A percentile compares a stretch with the other conserved stretches of the same genome.
Conservation (phyloP, 2,797 vertebrate genomes). For the Clarias pachynema region DNA sequence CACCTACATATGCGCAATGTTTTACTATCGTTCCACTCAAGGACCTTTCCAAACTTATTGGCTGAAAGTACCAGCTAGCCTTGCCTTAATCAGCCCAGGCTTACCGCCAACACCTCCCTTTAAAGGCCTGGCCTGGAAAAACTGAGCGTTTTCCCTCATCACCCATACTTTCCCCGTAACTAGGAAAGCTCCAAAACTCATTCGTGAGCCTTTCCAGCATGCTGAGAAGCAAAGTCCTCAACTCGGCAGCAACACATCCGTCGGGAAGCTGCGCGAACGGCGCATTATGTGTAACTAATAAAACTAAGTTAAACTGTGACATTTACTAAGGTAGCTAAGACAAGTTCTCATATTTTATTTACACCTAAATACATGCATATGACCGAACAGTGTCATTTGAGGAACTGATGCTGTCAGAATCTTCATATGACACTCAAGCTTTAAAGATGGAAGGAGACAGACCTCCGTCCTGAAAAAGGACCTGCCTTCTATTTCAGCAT, state of each 20-base stretch:
- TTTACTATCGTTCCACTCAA: background rate
- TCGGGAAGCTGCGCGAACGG: background rate
- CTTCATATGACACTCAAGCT: constrained; percentile 41
- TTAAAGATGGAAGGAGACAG: constrained; percentile 38
- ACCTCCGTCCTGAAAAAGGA: constrained; percentile 49
- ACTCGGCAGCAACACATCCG: constrained; percentile 20
- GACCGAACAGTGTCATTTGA: constrained; percentile 37
- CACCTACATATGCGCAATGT: background rate
- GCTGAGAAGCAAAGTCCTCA: constrained; percentile 4
- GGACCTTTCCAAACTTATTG: constrained; percentile 17
- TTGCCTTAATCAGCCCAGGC: constrained; percentile 40
- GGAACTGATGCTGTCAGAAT: constrained; percentile 31
- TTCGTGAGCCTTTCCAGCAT: constrained; percentile 25
- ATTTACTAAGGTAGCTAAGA: constrained; percentile 17
- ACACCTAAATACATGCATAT: constrained; percentile 42
- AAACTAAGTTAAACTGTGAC: constrained; percentile 17
- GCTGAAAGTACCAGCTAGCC: constrained; percentile 32
- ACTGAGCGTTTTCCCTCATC: constrained; percentile 36
- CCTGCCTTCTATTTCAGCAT: constrained; percentile 54
- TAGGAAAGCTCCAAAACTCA: background rate
- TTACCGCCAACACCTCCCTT: constrained; percentile 42
- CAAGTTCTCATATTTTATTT: constrained; percentile 50
- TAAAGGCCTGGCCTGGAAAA: constrained; percentile 56
- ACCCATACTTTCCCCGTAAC: constrained; percentile 25
- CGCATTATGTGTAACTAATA: constrained; percentile 23